These are phyloP conservation scores for Porites australiensis DNA, from an alignment of 64 coral and sea anemone species.

Conservation along the genomic window DNA sequence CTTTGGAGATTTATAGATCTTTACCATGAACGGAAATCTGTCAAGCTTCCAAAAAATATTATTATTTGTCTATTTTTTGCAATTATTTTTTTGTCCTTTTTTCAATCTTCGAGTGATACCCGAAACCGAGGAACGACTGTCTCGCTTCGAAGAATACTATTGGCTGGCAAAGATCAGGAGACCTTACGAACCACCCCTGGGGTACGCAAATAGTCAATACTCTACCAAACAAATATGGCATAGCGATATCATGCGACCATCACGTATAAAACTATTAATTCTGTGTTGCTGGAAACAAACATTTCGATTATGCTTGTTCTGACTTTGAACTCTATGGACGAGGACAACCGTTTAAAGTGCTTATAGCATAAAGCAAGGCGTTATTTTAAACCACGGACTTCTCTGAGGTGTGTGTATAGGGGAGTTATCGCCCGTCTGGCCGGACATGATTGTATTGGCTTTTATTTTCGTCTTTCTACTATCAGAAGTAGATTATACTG, in stretches of 20 bases:
- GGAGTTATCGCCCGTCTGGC: neutral
- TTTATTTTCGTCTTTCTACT: neutral
- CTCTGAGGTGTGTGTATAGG: neutral
- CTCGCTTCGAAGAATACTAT: neutral
- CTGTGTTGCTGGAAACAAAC: neutral
- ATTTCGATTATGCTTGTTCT: neutral
- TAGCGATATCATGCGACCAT: neutral
- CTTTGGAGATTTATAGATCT: too few species aligned
- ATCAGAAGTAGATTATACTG: neutral
- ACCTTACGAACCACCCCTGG: neutral
- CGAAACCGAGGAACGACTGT: neutral
- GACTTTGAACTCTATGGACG: neutral
- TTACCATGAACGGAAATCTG: neutral
- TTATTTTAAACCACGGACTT: neutral
- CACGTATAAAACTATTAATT: neutral
- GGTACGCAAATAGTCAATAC: neutral
- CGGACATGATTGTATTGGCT: neutral
- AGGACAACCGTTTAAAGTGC: neutral
- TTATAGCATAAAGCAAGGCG: neutral
- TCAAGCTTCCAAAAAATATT: neutral
- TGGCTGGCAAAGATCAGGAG: conserved; percentile 29
- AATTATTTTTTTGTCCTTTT: neutral
- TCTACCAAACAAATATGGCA: neutral
- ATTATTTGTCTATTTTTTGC: too few species aligned
- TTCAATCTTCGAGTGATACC: neutral